phyloP scores from a whole-genome alignment of 2,888 invertebrate genomes.

The Bursaphelenchus okinawaensis region DNA sequence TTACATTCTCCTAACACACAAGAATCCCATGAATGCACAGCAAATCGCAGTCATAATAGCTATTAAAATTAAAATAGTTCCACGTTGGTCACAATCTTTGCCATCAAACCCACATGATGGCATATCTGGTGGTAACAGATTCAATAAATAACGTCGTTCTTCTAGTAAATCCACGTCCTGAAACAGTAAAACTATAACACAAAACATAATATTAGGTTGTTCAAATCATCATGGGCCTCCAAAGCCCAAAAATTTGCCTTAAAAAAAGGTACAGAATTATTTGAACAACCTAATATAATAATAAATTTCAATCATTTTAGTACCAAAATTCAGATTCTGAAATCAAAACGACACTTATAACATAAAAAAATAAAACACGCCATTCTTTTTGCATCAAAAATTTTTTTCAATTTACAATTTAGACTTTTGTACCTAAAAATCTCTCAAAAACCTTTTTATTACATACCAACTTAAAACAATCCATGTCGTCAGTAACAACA shows the following conservation, averaged over 20 bases:
- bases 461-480: neutral
- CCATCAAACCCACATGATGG: conserved; percentile 48
- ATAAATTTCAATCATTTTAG: no score
- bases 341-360: no score
- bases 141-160: neutral
- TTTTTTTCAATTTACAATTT: no score
- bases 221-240: no score
- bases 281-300: no score
- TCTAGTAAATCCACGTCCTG: conserved; percentile 1
- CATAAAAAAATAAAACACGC: no score
- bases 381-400: no score
- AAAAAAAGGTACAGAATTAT: no score
- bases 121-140: conserved; percentile 34
- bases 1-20: conserved; percentile 36
- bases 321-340: no score
- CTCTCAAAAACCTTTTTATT: no score
- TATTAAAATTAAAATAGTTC: conserved; percentile 19
- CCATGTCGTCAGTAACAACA: neutral
- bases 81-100: conserved; percentile 48
- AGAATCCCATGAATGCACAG: conserved; percentile 32
- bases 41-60: conserved; percentile 31
- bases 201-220: no score
- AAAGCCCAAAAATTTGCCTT: neutral
- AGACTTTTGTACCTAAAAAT: no score
- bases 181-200: neutral